Percentiles rank a stretch among this genome's conserved stretches.
Evolutionary conservation across 2,888 invertebrate species (phyloP).

Genomic region (Acanthococcus lagerstroemiae): DNA sequence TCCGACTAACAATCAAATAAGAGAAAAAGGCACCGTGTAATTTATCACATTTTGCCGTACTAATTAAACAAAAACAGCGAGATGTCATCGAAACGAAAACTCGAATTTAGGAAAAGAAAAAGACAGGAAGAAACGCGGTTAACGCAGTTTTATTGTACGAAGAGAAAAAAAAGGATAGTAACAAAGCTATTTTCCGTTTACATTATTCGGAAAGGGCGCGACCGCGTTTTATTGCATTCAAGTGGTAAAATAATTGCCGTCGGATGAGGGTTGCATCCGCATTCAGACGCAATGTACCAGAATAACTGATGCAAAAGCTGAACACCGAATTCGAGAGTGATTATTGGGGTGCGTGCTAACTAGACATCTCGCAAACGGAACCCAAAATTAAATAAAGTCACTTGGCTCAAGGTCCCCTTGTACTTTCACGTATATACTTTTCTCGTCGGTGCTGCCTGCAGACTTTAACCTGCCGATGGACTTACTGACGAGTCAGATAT

Average conservation of each 20-base stretch:
- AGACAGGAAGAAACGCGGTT: too few relatives aligned
- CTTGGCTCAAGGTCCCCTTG: neutral
- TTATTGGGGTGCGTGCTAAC: conserved; percentile 10
- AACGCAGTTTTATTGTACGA: too few relatives aligned
- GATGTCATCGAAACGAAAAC: too few relatives aligned
- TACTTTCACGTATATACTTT: too few relatives aligned
- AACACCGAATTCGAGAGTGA: conserved; percentile 18
- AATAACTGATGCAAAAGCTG: conserved; percentile 26
- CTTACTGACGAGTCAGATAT: too few relatives aligned
- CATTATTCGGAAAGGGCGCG: conserved; percentile 29
- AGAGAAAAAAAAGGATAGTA: neutral
- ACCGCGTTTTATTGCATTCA: conserved; percentile 30
- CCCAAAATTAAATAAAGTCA: conserved; percentile 27
- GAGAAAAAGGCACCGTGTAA: too few relatives aligned
- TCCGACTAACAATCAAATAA: too few relatives aligned
- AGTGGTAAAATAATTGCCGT: conserved; percentile 30
- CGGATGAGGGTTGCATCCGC: conserved; percentile 24
- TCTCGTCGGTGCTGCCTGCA: too few relatives aligned
- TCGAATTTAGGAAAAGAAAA: too few relatives aligned
- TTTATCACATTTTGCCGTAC: too few relatives aligned
- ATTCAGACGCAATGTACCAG: conserved; percentile 27
- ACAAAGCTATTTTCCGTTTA: conserved; percentile 30
- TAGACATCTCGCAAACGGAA: conserved; percentile 11
- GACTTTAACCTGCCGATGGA: too few relatives aligned
- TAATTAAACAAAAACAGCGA: too few relatives aligned